Conservation (phyloP, 2,888 invertebrate genomes). For the Thera britannica region DNA sequence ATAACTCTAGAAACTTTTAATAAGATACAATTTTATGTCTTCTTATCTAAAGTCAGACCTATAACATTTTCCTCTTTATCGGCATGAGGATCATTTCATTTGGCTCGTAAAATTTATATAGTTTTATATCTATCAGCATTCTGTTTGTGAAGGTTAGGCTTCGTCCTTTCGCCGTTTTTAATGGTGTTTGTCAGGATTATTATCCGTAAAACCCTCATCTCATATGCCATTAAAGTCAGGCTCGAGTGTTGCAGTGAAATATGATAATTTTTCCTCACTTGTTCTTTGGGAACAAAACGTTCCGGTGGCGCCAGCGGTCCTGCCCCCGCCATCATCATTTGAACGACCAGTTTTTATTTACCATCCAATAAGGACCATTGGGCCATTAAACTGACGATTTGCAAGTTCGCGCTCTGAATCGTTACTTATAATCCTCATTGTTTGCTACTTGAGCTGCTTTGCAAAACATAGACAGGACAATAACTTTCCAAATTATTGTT, state of each 20-base stretch:
- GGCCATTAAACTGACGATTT: conserved; percentile 65
- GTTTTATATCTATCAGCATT: conserved; percentile 50
- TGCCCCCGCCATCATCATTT: conserved; percentile 58
- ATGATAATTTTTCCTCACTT: conserved; percentile 71
- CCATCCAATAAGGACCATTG: conserved; percentile 57
- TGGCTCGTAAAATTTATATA: conserved; percentile 48
- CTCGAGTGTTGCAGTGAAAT: conserved; percentile 71
- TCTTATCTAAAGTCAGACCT: conserved; percentile 8
- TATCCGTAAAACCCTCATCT: conserved; percentile 44
- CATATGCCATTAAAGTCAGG: conserved; percentile 64
- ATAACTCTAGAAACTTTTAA: conserved; percentile 6
- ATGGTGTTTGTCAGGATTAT: conserved; percentile 49
- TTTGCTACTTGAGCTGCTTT: conserved; percentile 37
- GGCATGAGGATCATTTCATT: conserved; percentile 33
- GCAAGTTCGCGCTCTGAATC: conserved; percentile 56
- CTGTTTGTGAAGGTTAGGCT: conserved; percentile 39
- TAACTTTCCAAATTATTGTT: conserved; percentile 41
- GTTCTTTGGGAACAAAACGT: conserved; percentile 56
- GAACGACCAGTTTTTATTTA: conserved; percentile 72
- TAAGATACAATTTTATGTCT: conserved; percentile 5
- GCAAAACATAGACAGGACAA: conserved; percentile 35
- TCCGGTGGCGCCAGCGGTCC: conserved; percentile 73
- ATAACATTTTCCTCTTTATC: conserved; percentile 21
- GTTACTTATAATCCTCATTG: conserved; percentile 46
- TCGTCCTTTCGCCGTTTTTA: conserved; percentile 50